Percentiles rank a stretch among this genome's conserved stretches.
These are phyloP conservation scores for Acropternis orthonyx DNA, from an alignment of 2,797 vertebrate genomes.

Conservation along the genomic window DNA sequence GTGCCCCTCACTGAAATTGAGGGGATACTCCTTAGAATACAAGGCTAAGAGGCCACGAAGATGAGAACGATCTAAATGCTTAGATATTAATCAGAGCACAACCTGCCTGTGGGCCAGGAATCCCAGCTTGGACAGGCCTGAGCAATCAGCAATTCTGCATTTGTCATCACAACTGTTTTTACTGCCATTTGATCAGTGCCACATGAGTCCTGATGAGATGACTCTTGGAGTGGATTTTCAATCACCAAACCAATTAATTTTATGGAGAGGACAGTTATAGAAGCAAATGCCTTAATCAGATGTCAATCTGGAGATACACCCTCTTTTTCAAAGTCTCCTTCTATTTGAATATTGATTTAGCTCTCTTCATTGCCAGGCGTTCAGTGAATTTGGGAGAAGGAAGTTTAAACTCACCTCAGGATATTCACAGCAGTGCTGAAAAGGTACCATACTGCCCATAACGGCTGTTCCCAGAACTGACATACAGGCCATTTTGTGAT, in stretches of 20 bases:
- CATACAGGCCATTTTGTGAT: constrained; percentile 90
- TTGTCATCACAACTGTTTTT: constrained; percentile 70
- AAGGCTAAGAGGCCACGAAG: background rate
- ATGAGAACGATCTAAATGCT: background rate
- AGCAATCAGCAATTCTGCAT: constrained; percentile 67
- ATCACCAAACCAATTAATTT: constrained; percentile 65
- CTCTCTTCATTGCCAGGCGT: background rate
- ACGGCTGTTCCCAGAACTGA: constrained; percentile 85
- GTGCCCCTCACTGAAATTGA: background rate
- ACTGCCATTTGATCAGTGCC: constrained; percentile 66
- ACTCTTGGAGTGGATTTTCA: constrained; percentile 58
- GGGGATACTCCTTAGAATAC: background rate
- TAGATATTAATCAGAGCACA: constrained; percentile 28
- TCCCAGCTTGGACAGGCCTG: constrained; percentile 41
- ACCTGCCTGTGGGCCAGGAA: constrained; percentile 49
- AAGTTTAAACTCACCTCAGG: constrained; percentile 84
- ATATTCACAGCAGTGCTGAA: constrained; percentile 84
- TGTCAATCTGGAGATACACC: background rate
- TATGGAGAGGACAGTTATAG: background rate
- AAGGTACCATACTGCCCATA: constrained; percentile 85
- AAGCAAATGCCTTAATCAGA: background rate
- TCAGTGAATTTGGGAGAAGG: background rate
- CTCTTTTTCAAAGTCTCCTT: background rate
- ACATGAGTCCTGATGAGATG: constrained; percentile 43
- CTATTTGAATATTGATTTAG: background rate